Percentiles rank a stretch among this genome's conserved stretches.
These are phyloP conservation scores for Nothocercus julius DNA, from an alignment of 2,113 vertebrate species.

Conservation along the genomic window DNA sequence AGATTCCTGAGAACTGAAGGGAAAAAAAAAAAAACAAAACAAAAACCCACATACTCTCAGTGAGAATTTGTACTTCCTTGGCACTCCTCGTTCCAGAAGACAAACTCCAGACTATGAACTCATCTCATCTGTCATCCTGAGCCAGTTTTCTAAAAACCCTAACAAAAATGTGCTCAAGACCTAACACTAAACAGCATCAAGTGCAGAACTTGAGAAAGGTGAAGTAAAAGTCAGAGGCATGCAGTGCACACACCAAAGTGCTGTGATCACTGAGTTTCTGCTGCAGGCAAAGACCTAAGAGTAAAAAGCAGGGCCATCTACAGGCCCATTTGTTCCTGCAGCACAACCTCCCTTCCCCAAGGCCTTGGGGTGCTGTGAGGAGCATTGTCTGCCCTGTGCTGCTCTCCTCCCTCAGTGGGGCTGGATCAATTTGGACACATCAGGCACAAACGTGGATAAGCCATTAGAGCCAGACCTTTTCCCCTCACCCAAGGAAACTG, in stretches of 20 bases:
- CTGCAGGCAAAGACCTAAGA: background rate
- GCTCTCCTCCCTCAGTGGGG: background rate
- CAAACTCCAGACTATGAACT: conserved; percentile 7
- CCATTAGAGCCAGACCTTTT: background rate
- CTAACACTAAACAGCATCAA: background rate
- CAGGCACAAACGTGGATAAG: fast-evolving
- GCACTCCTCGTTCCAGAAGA: background rate
- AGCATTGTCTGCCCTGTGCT: fast-evolving
- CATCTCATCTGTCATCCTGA: background rate
- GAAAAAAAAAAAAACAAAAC: background rate
- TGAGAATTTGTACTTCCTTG: background rate
- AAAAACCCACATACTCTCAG: background rate
- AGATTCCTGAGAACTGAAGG: background rate
- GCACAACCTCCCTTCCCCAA: background rate
- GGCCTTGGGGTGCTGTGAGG: background rate
- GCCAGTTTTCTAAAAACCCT: background rate
- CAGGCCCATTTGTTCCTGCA: background rate
- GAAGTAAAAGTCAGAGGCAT: background rate
- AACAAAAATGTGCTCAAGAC: background rate
- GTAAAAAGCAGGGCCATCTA: background rate
- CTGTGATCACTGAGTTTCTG: background rate
- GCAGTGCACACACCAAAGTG: background rate
- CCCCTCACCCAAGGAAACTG: background rate
- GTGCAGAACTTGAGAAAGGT: background rate
- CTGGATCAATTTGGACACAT: background rate